Evolutionary conservation across 2,113 vertebrate genomes (phyloP), one percentile per base, ranked within the genome.

Genomic region (Tretioscincus oriximinensis): DNA sequence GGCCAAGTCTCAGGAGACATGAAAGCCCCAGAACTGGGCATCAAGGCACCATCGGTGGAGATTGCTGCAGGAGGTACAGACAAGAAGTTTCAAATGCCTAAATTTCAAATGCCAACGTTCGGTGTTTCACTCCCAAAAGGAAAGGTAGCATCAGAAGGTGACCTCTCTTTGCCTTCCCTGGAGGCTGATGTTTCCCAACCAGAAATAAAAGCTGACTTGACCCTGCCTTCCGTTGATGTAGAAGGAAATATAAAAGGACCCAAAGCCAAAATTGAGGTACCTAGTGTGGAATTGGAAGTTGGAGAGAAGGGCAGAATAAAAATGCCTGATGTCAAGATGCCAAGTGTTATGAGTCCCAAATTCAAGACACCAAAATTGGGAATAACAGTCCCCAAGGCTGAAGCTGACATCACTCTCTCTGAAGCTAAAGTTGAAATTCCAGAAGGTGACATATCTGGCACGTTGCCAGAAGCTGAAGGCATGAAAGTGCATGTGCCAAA

Each of bases 11-110:
- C 47, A n/a, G 3, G 31, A 8, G 66, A 78, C 47, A 10, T 78
- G 66, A 73, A 31, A 14, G n/a, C 12, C n/a, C 72, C 72, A 49
- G 78, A 70, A 7, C 78, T 78, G 21, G 81, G 66, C 6, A 26
- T 86, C 14, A 63, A 89, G 67, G 71, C 80, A 64, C 78, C 87
- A 65, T 76, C 81, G 22, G 54, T 79, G 5, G 77, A 28, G 79
- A 81, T 21, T 74, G 4, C 54, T 16, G 54, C 18, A 16, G 54
- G 12, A 16, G 54, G 54, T 16, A 16, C 54, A 58, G 54, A 58
- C 12, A 58, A 16, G 10, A 58, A 58, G 16, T 58, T 58, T 58
- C 14, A 58, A 58, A 58, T 58, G 54, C 54, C 54, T 58, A 58
- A 58, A 58, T 83, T 72, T 68, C 82, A 80, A 4, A 26, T 77